Conservation (phyloP, 1,140 invertebrate genomes). For the Caenorhabditis brenneri region DNA sequence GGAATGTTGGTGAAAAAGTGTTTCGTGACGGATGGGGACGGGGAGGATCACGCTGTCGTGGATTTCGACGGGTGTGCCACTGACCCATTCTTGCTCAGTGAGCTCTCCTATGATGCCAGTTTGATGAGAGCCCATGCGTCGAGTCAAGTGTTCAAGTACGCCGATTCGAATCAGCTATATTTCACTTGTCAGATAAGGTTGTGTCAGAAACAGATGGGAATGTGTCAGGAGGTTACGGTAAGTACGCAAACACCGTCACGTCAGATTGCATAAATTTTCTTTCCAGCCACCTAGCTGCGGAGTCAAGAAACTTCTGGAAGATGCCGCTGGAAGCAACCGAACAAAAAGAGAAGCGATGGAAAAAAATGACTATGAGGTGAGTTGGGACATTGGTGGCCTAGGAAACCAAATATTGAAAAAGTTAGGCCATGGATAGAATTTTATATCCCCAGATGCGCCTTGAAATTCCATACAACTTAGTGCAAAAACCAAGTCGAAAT, state of each 20-base stretch:
- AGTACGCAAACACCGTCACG: slow-evolving; percentile 11
- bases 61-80: slow-evolving; percentile 67
- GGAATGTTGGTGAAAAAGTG: slow-evolving; percentile 70
- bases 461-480: no score
- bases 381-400: background rate
- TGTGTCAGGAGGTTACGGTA: slow-evolving; percentile 69
- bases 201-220: slow-evolving; percentile 70
- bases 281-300: slow-evolving; percentile 63
- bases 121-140: slow-evolving; percentile 67
- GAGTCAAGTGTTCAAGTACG: slow-evolving; percentile 70
- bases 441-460: no score
- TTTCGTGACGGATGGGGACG: slow-evolving; percentile 70
- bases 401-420: background rate
- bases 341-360: background rate
- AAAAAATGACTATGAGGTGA: background rate
- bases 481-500: no score
- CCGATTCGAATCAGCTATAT: slow-evolving; percentile 69
- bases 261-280: no score
- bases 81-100: slow-evolving; percentile 62
- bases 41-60: slow-evolving; percentile 69
- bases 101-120: slow-evolving; percentile 62
- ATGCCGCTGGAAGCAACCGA: background rate
- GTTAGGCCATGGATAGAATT: no score
- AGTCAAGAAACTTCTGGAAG: background rate
- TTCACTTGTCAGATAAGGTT: slow-evolving; percentile 70